phyloP scores from a whole-genome alignment of 2,113 vertebrate genomes.

The Tachycineta bicolor region DNA sequence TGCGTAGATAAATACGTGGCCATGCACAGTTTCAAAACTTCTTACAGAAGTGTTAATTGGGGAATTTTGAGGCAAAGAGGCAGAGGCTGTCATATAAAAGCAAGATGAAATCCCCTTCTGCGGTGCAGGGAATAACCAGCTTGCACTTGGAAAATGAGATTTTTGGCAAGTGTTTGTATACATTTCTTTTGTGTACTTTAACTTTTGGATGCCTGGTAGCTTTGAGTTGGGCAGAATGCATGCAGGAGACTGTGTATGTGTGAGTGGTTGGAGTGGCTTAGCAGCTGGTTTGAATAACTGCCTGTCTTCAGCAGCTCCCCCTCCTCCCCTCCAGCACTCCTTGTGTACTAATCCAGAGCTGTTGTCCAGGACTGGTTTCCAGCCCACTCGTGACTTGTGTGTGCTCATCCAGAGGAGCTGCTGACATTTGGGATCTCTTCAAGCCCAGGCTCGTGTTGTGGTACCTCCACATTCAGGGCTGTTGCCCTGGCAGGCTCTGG shows the following conservation, averaged over 20 bases:
- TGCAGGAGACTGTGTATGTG: neutral
- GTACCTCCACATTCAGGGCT: neutral
- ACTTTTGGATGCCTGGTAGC: neutral
- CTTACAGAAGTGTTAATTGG: neutral
- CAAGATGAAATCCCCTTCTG: neutral
- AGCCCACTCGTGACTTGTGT: constrained; percentile 10
- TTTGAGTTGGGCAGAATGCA: neutral
- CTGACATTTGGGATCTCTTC: neutral
- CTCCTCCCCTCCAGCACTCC: neutral
- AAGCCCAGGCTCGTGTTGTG: accelerated
- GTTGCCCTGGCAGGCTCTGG: neutral
- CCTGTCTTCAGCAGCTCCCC: constrained; percentile 13
- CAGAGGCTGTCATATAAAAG: neutral
- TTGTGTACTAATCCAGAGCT: neutral
- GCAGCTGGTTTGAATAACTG: constrained; percentile 55
- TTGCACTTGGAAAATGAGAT: constrained; percentile 1
- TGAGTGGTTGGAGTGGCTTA: neutral
- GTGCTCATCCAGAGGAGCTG: neutral
- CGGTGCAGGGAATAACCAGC: neutral
- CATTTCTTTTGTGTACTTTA: neutral
- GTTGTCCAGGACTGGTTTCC: constrained; percentile 23
- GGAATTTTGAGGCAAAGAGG: neutral
- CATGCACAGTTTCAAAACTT: neutral
- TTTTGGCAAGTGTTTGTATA: constrained; percentile 12
- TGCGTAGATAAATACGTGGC: constrained; percentile 17